These are phyloP conservation scores for Leucopsar rothschildi DNA, from an alignment of 2,113 vertebrate species.

Conservation along the genomic window DNA sequence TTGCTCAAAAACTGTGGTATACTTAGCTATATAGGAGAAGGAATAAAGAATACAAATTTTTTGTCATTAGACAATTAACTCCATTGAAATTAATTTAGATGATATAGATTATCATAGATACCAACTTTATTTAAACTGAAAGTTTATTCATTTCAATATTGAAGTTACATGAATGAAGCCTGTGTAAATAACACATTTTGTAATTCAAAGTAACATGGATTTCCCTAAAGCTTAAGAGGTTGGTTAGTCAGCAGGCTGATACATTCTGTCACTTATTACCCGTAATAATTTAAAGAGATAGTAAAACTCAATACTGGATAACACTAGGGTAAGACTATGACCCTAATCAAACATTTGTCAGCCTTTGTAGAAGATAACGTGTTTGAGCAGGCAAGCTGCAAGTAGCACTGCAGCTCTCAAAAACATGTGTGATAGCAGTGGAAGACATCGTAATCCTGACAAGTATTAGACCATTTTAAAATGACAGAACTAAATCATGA, in stretches of 20 bases:
- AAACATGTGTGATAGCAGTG: constrained; percentile 56
- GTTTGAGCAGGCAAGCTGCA: constrained; percentile 63
- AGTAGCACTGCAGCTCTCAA: constrained; percentile 31
- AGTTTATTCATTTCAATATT: neutral
- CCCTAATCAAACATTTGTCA: constrained; percentile 75
- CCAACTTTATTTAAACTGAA: neutral
- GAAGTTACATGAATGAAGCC: neutral
- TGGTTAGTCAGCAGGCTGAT: constrained; percentile 70
- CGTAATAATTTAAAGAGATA: constrained; percentile 62
- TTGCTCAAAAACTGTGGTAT: neutral
- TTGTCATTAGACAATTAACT: neutral
- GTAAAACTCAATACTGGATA: constrained; percentile 63
- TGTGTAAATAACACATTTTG: constrained; percentile 27
- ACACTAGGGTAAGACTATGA: constrained; percentile 56
- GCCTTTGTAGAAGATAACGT: constrained; percentile 71
- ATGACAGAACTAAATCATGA: constrained; percentile 67
- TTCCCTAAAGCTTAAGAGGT: neutral
- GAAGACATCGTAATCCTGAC: constrained; percentile 46
- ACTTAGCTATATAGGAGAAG: neutral
- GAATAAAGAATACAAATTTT: neutral
- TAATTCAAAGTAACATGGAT: constrained; percentile 14
- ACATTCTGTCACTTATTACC: constrained; percentile 77
- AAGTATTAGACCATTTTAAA: constrained; percentile 71
- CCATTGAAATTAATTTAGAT: neutral
- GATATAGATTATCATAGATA: neutral